Percentiles rank a stretch among this genome's conserved stretches.
Evolutionary conservation across 2,888 invertebrate species (phyloP).

Genomic region (Epistrophe eligans): DNA sequence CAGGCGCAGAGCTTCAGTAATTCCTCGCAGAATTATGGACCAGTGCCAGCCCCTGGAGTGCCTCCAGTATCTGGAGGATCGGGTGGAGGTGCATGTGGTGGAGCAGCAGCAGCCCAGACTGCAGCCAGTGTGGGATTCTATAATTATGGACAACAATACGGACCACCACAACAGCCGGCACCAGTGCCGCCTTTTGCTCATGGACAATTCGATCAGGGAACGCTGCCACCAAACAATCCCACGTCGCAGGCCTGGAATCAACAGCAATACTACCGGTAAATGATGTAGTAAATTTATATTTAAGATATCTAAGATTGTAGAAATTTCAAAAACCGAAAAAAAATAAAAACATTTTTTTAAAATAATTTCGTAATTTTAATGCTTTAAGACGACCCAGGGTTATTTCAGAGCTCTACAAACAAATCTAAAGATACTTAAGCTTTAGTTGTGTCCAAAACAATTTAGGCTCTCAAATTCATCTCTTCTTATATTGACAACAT

Average conservation of each 20-base stretch:
- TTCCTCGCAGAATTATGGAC: constrained; percentile 61
- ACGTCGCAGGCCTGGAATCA: constrained; percentile 58
- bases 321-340: constrained; percentile 8
- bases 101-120: constrained; percentile 34
- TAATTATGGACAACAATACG: constrained; percentile 66
- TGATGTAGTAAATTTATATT: not conserved
- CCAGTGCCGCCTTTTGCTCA: constrained; percentile 50
- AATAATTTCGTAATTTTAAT: not conserved
- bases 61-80: constrained; percentile 11
- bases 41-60: constrained; percentile 42
- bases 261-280: constrained; percentile 68
- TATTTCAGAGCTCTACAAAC: no score
- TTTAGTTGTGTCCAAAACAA: no score
- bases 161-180: constrained; percentile 37
- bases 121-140: constrained; percentile 69
- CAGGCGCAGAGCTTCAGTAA: constrained; percentile 51
- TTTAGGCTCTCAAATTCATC: no score
- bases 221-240: constrained; percentile 38
- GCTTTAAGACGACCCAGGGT: no score
- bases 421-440: no score
- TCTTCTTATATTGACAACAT: no score
- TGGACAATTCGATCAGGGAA: constrained; percentile 63
- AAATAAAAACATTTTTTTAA: not conserved
- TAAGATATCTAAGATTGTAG: constrained; percentile 33
- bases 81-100: not conserved